Base-by-base conservation (phyloP, 2,113 vertebrate genomes). In the Brachypodius melanocephalos region DNA sequence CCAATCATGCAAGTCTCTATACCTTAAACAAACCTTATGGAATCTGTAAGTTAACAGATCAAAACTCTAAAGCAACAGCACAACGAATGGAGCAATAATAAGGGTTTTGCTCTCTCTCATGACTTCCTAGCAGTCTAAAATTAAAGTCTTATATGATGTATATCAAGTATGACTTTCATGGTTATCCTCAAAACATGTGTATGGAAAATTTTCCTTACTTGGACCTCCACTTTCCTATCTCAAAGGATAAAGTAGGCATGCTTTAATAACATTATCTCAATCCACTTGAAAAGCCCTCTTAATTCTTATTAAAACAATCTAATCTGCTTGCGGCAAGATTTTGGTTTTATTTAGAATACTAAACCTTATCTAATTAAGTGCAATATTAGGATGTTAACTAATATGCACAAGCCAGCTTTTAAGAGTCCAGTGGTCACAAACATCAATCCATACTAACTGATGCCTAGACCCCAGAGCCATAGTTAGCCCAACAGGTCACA, bases 271-370 rank as follows among this genome's bases (percentile, higher is more conserved):
- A 80, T 91, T 85, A 86, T 76, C 74, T 93, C 82, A 80, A 94
- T 80, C 49, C 63, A 93, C 51, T 82, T 74, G 68, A 90, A 96
- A 96, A 94, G 55, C 43, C 34, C 24, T 89, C 85, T 94, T 91
- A 96, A 91, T 91, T 91, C 72, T 85, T 94, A 85, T 73, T 88
- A 79, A 79, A 95, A 72, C 87, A 88, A 80, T 58, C 58, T 94
- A 90, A 94, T 88, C 71, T 85, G 48, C 89, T 59, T 90, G 79
- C 93, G 54, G 59, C 43, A 79, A 94, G 77, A 80, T 90, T 90
- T 91, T 76, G 54, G 45, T 69, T 85, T 88, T 67, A 79, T 83
- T 93, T 78, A 92, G 36, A 90, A 77, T 48, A 81, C 51, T 74
- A 83, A 86, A 77, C 43, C 88, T 88, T 90, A 88, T 67, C 78